phyloP scores from a whole-genome alignment of 2,888 invertebrate species.

The Acleris cristana region DNA sequence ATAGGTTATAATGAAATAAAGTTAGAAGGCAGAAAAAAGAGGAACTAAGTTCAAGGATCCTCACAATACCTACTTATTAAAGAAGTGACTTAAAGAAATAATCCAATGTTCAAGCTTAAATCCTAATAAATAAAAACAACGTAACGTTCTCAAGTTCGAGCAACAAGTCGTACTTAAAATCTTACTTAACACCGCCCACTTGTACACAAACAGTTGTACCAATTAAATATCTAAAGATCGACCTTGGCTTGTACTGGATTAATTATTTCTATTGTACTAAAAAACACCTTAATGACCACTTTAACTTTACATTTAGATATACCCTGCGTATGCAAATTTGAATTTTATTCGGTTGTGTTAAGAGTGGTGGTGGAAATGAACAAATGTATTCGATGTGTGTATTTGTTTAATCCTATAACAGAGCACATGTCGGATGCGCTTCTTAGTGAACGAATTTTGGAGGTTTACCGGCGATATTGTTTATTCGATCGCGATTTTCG shows the following conservation, averaged over 20 bases:
- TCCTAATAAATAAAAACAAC: too few species aligned
- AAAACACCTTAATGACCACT: conserved; percentile 43
- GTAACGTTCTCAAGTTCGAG: neutral
- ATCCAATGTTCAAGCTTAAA: too few species aligned
- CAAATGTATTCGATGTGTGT: conserved; percentile 36
- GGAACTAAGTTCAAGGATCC: too few species aligned
- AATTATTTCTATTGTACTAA: conserved; percentile 69
- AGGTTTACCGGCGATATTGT: conserved; percentile 46
- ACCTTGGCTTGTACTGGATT: conserved; percentile 64
- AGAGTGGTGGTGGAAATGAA: neutral
- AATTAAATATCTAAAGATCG: conserved; percentile 61
- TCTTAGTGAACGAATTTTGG: conserved; percentile 22
- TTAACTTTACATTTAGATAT: conserved; percentile 11
- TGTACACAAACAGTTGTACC: conserved; percentile 52
- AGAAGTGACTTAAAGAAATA: too few species aligned
- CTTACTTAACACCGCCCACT: conserved; percentile 45
- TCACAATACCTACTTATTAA: too few species aligned
- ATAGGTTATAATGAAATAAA: too few species aligned
- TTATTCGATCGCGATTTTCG: conserved; percentile 25
- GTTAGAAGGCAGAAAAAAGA: too few species aligned
- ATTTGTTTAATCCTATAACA: conserved; percentile 56
- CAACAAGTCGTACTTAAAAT: conserved; percentile 14
- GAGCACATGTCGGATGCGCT: conserved; percentile 50
- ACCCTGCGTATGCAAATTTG: neutral
- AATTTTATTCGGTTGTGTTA: neutral